Conservation (phyloP, 2,888 invertebrate genomes). For the Slavum lentiscoides region DNA sequence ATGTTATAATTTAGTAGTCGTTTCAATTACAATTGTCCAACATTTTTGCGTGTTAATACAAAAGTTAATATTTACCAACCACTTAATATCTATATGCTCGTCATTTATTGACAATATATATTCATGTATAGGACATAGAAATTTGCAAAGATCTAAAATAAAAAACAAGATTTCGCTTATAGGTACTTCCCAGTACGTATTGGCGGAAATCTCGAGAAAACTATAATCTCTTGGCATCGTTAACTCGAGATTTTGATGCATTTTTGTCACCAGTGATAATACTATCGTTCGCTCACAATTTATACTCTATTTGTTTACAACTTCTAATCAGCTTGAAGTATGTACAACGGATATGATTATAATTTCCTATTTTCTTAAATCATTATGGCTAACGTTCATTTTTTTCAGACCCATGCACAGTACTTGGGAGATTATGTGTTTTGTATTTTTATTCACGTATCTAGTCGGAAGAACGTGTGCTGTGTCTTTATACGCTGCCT, state of each 20-base stretch:
- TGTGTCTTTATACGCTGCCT: constrained; percentile 68
- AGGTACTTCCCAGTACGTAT: constrained; percentile 56
- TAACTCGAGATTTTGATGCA: constrained; percentile 57
- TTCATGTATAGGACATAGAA: no score
- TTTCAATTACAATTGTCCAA: no score
- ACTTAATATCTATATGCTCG: no score
- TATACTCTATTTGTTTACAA: constrained; percentile 58
- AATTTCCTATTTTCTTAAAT: neutral
- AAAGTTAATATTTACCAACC: no score
- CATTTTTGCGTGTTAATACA: no score
- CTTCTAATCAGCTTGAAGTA: constrained; percentile 58
- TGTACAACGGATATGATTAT: neutral
- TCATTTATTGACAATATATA: no score
- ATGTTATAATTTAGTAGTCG: no score
- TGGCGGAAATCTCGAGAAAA: constrained; percentile 57
- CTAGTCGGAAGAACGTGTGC: constrained; percentile 67
- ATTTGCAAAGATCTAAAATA: no score
- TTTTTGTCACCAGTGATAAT: constrained; percentile 57
- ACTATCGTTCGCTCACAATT: constrained; percentile 58
- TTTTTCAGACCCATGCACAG: constrained; percentile 56
- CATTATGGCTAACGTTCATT: no score
- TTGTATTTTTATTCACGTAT: constrained; percentile 70
- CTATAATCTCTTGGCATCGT: constrained; percentile 57
- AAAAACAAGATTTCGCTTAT: no score
- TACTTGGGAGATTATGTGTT: constrained; percentile 62